Conservation (phyloP, 2,888 invertebrate species). For the Zaprionus lineosus region DNA sequence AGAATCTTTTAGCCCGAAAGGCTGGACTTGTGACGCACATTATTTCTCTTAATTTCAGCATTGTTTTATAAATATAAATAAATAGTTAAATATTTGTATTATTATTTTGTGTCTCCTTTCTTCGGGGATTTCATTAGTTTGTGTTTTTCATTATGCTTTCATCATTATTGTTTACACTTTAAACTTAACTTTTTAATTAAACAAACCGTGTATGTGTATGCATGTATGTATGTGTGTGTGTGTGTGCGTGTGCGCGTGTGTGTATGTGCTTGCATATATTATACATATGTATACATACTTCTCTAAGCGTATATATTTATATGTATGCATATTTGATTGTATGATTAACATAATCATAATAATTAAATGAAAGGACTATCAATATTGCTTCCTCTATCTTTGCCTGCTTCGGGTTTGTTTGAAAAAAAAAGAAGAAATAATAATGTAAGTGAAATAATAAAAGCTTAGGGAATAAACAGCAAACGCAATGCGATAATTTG, state of each 20-base stretch:
- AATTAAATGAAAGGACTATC: conserved; percentile 53
- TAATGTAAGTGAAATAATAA: conserved; percentile 20
- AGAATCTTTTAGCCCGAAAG: conserved; percentile 6
- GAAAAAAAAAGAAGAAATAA: conserved; percentile 32
- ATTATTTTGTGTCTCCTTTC: no score
- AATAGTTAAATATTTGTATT: no score
- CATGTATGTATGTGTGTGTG: conserved; percentile 6
- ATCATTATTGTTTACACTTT: conserved; percentile 27
- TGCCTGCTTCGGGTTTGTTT: conserved; percentile 17
- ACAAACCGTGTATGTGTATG: no score
- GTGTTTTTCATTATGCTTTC: conserved; percentile 3
- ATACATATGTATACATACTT: conserved; percentile 16
- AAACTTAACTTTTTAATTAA: conserved; percentile 53
- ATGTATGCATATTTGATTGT: conserved; percentile 27
- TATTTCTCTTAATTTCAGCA: no score
- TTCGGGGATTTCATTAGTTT: no score
- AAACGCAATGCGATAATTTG: conserved; percentile 35
- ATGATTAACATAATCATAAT: conserved; percentile 44
- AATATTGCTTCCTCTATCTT: conserved; percentile 10
- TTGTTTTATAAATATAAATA: no score
- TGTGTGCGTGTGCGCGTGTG: no score
- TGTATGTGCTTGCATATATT: conserved; percentile 9
- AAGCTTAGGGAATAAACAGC: conserved; percentile 20
- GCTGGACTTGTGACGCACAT: conserved; percentile 23
- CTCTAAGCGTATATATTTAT: conserved; percentile 28